Conservation (phyloP, 2,888 invertebrate genomes). For the Zhengitettix transpicula region DNA sequence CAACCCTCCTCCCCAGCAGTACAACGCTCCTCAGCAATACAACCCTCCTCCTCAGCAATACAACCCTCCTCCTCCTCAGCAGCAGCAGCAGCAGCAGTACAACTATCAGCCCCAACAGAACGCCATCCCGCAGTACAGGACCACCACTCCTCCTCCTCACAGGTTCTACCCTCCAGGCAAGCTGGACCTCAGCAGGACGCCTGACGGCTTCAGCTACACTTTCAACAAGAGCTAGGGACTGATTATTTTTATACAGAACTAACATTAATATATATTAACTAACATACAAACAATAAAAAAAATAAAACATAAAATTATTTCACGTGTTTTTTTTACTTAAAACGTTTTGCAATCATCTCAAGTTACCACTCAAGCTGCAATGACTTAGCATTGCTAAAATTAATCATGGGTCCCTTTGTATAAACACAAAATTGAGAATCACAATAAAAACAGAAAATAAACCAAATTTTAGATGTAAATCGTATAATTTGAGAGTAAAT, state of each 20-base stretch:
- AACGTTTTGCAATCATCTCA: too few relatives aligned
- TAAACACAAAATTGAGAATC: too few relatives aligned
- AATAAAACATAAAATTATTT: too few relatives aligned
- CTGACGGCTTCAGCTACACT: conserved; percentile 75
- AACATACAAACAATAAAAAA: too few relatives aligned
- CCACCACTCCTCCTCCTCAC: conserved; percentile 50
- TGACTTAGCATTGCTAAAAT: too few relatives aligned
- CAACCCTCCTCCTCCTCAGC: conserved; percentile 27
- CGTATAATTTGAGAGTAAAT: too few relatives aligned
- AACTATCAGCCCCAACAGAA: conserved; percentile 27
- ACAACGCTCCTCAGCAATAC: conserved; percentile 32
- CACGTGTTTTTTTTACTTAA: too few relatives aligned
- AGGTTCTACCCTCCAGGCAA: conserved; percentile 75
- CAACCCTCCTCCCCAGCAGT: conserved; percentile 30
- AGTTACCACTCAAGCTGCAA: too few relatives aligned
- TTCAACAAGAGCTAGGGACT: conserved; percentile 46
- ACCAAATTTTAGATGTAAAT: too few relatives aligned
- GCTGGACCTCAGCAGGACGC: conserved; percentile 68
- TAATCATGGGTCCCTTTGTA: too few relatives aligned
- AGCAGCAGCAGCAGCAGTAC: conserved; percentile 30
- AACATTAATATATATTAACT: too few relatives aligned
- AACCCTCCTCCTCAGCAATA: conserved; percentile 34
- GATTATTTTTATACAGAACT: background rate
- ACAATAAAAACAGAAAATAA: too few relatives aligned
- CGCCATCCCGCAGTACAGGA: conserved; percentile 15